Percentiles rank a stretch among this genome's conserved stretches.
phyloP scores from a whole-genome alignment of 2,888 invertebrate species.

The Drosophila nigricruria region DNA sequence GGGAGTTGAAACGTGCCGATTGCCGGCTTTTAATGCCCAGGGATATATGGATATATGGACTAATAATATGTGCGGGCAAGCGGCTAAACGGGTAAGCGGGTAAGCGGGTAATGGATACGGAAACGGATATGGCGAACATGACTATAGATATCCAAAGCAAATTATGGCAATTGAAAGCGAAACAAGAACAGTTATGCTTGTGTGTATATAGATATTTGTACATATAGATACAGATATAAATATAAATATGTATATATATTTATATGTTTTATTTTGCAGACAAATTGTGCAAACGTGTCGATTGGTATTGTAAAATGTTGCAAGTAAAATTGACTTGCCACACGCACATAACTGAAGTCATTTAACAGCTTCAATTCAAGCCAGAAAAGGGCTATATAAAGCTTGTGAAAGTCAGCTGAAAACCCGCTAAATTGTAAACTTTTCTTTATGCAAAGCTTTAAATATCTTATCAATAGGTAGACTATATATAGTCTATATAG shows the following conservation, averaged over 20 bases:
- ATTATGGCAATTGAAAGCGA: slow-evolving; percentile 56
- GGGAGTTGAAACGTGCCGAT: slow-evolving; percentile 72
- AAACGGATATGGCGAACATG: slow-evolving; percentile 16
- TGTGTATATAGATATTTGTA: not conserved
- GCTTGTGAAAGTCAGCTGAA: not conserved
- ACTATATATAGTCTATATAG: not conserved
- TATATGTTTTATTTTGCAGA: not conserved
- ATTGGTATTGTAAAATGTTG: slow-evolving; percentile 13
- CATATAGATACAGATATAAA: not conserved
- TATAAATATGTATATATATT: not conserved
- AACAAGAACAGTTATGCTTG: slow-evolving; percentile 1
- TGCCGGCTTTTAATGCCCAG: slow-evolving; percentile 48
- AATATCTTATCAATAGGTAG: not conserved
- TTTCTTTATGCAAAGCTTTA: not conserved
- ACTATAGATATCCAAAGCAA: slow-evolving; percentile 21
- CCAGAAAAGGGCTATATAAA: not conserved
- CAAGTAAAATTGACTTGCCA: slow-evolving; percentile 5
- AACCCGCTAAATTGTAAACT: not conserved
- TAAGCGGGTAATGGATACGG: slow-evolving; percentile 9
- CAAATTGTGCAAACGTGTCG: slow-evolving; percentile 45
- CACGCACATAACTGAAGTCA: not conserved
- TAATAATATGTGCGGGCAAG: slow-evolving; percentile 30
- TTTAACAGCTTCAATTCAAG: not conserved
- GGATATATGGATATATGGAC: slow-evolving; percentile 34
- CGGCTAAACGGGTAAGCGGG: not conserved